Conservation (phyloP, 2,888 invertebrate genomes). For the Leptopterna dolabrata region DNA sequence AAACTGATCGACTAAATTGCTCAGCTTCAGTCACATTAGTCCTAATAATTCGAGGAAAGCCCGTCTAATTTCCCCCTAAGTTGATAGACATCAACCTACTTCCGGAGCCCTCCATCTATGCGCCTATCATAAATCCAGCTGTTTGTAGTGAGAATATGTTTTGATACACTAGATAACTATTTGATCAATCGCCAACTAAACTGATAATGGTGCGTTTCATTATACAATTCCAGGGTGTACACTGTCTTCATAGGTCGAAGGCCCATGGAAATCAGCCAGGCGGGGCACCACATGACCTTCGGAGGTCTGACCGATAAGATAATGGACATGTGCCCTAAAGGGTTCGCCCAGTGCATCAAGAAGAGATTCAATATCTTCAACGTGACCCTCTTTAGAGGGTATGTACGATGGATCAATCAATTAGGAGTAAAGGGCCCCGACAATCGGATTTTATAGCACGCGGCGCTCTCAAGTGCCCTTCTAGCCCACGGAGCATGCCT, state of each 20-base stretch:
- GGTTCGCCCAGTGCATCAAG: neutral
- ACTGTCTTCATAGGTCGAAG: neutral
- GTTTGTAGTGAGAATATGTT: no score
- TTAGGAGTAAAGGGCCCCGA: neutral
- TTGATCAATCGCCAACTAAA: no score
- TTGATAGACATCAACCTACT: no score
- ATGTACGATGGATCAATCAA: neutral
- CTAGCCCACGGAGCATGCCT: neutral
- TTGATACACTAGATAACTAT: no score
- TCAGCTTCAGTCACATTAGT: no score
- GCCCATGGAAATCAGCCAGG: neutral
- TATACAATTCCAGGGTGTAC: no score
- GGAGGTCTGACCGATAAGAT: slow-evolving; percentile 25
- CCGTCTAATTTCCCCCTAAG: no score
- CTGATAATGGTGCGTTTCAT: no score
- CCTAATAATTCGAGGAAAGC: no score
- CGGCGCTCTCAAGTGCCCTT: neutral
- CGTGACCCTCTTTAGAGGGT: neutral
- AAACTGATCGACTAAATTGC: no score
- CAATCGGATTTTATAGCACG: neutral
- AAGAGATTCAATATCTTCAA: neutral
- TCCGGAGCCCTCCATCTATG: no score
- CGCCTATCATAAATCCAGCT: no score
- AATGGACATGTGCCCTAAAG: slow-evolving; percentile 33
- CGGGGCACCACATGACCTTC: slow-evolving; percentile 17